Percentiles rank a stretch among this genome's conserved stretches.
These are phyloP conservation scores for Phyllostomus hastatus DNA, from an alignment of 2,113 vertebrate species.

Conservation along the genomic window DNA sequence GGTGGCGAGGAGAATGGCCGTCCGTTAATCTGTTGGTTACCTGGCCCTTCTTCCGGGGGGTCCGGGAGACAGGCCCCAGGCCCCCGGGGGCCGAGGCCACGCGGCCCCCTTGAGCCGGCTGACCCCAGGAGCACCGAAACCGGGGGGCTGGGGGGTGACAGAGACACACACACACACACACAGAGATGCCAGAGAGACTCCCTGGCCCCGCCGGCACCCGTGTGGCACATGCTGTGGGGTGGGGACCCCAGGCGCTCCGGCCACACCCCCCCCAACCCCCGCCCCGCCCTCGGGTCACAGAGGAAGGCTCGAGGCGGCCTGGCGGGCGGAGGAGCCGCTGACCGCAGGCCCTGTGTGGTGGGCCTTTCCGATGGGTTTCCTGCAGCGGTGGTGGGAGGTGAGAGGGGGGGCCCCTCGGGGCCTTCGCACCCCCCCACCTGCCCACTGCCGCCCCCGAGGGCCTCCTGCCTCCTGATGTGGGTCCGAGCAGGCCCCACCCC, in stretches of 20 bases:
- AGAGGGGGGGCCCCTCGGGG: background rate
- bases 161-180: too few relatives aligned
- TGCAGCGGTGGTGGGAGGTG: background rate
- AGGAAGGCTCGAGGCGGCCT: fast-evolving
- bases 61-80: background rate
- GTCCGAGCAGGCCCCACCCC: fast-evolving
- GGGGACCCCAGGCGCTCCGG: background rate
- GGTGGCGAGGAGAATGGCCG: too few relatives aligned
- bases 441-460: fast-evolving
- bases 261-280: fast-evolving
- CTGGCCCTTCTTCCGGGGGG: background rate
- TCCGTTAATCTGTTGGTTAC: fast-evolving
- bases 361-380: background rate
- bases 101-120: background rate
- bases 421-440: background rate
- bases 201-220: background rate
- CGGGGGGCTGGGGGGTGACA: background rate
- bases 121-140: background rate
- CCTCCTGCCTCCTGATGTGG: background rate
- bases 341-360: background rate
- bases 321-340: fast-evolving
- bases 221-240: too few relatives aligned
- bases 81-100: background rate
- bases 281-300: background rate
- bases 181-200: background rate